Evolutionary conservation across 2,797 vertebrate species (phyloP), one percentile per base, ranked within the genome.

Genomic region (Acipenser ruthenus): DNA sequence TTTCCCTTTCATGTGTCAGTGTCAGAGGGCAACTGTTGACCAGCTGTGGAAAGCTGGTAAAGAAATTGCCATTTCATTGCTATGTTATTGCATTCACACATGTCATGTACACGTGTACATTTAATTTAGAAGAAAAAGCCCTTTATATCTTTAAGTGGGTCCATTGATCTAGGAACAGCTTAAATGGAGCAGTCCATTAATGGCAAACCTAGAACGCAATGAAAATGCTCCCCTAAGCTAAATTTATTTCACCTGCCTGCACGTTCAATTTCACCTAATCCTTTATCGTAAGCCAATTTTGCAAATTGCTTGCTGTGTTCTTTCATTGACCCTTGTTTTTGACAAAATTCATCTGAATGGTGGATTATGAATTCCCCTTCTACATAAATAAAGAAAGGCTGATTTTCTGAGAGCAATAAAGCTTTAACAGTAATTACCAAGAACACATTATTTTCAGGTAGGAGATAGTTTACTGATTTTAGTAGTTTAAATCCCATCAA

Each of bases 1-100:
- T 87, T 84, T 62, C 80, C 80, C 86, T 88, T 88, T 90, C 81
- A 89, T 88, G 84, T 86, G 76, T 84, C 82, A 81, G 73, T 71
- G 68, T 83, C 82, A 80, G 78, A 76, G 85, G 86, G 80, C 84
- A 87, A 90, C 85, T 88, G 86, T 86, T 67, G 74, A 80, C 83
- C 87, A 88, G 87, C 85, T 87, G 88, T 83, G 83, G 83, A 81
- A 84, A 85, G 80, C 76, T 70, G 72, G 78, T 74, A 75, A 76
- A 74, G 77, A 79, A 73, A 78, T 13, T 18, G 66, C 59, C 49
- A 51, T 67, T 67, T 60, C 49, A 49, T 56, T 66, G 65, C 37
- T n/a, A 49, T 59, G 13, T 50, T 58, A 18, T 67, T 60, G 49
- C 49, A 60, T 11, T 51, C 3, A 8, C 50, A 53, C 66, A 61